Percentiles rank a stretch among this genome's conserved stretches.
Conservation (phyloP, 2,797 vertebrate species). For the Macroramphosus scolopax region DNA sequence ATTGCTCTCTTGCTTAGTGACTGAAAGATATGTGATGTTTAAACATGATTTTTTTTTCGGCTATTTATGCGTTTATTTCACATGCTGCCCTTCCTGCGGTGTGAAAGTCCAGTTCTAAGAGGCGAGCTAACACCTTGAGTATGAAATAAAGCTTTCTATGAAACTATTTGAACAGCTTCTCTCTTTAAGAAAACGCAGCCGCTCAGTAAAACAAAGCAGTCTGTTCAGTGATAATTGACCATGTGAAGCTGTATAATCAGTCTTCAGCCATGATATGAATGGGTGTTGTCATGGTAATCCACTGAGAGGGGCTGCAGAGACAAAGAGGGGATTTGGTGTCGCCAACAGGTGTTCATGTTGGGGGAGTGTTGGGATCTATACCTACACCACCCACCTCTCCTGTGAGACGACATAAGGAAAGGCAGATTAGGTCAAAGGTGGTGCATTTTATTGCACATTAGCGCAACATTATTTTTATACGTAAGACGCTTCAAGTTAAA, state of each 20-base stretch:
- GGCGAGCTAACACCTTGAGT: constrained; percentile 7
- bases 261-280: constrained; percentile 66
- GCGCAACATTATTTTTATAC: too few species aligned
- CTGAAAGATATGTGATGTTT: constrained; percentile 4
- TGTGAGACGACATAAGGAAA: constrained; percentile 12
- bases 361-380: constrained; percentile 54
- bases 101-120: constrained; percentile 10
- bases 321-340: constrained; percentile 78
- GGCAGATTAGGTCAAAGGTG: constrained; percentile 8
- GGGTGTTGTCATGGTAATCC: constrained; percentile 73
- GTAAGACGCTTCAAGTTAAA: too few species aligned
- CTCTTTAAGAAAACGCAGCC: constrained; percentile 11
- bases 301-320: constrained; percentile 57
- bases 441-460: neutral
- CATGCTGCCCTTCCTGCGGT: constrained; percentile 3
- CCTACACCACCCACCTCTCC: constrained; percentile 33
- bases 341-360: constrained; percentile 75
- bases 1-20: constrained; percentile 16
- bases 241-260: constrained; percentile 70
- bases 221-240: constrained; percentile 60
- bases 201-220: constrained; percentile 58
- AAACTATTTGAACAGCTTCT: constrained; percentile 28
- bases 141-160: constrained; percentile 42
- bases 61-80: constrained; percentile 16
- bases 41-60: neutral